Conservation (phyloP, 2,888 invertebrate species). For the Diplazon laetatorius region DNA sequence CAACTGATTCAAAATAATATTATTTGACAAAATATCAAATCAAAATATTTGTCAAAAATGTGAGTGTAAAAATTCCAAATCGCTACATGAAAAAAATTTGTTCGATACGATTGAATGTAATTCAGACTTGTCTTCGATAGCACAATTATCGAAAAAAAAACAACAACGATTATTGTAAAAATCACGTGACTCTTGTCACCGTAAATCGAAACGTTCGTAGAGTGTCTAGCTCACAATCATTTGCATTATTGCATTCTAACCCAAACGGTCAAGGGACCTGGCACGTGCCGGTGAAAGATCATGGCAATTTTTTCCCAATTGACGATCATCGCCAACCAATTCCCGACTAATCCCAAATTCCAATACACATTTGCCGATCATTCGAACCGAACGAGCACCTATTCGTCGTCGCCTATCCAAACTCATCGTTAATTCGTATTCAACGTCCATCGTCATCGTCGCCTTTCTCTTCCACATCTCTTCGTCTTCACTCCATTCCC, state of each 20-base stretch:
- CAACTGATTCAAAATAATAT: too few relatives aligned
- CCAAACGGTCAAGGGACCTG: conserved; percentile 3
- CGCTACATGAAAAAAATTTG: too few relatives aligned
- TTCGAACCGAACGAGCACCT: neutral
- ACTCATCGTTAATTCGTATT: conserved; percentile 52
- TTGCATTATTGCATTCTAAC: neutral
- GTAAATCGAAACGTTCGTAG: too few relatives aligned
- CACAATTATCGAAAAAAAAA: neutral
- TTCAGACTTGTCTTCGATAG: too few relatives aligned
- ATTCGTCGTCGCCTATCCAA: conserved; percentile 42
- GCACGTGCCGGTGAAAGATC: neutral
- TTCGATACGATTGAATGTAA: too few relatives aligned
- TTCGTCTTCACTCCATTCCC: conserved; percentile 4
- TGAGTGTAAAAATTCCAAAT: too few relatives aligned
- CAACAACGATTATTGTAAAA: neutral
- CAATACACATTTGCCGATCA: conserved; percentile 41
- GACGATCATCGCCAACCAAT: neutral
- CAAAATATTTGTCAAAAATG: too few relatives aligned
- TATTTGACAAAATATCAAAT: too few relatives aligned
- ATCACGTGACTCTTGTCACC: neutral
- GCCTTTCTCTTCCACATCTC: neutral
- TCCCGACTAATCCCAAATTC: conserved; percentile 9
- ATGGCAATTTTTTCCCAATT: neutral
- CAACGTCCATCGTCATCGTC: conserved; percentile 22
- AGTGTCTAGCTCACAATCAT: neutral